Evolutionary conservation across 2,888 invertebrate species (phyloP), one percentile per base, ranked within the genome.

Genomic region (Eupithecia dodoneata): DNA sequence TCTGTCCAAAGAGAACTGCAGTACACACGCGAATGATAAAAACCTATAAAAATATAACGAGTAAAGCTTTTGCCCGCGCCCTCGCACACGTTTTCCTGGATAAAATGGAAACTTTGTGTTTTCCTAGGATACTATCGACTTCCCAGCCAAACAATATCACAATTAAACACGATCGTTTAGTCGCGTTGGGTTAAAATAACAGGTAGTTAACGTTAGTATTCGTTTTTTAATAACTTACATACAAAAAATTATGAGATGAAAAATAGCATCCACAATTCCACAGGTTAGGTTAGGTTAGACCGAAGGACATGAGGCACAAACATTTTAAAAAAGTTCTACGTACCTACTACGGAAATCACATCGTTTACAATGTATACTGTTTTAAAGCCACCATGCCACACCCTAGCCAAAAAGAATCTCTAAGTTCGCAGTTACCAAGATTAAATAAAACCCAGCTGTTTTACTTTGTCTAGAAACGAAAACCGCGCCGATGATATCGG

Each of bases 401-500:
- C 9, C 6, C 3, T n/a, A 59, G 18, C n/a, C 55, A n/a, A n/a
- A 55, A 4, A n/a, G 3, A n/a, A 55, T 55, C 6, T 4, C 15
- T n/a, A 55, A 0, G 3, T n/a, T 9, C 2, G 9, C 55, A 59
- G 55, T 59, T 9, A n/a, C 7, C n/a, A 18, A 18, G 0, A 18
- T 18, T 18, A 15, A 42, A 45, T 44, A 66, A 52, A 10, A 47
- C 42, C 59, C 67, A 74, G 76, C 74, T 74, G 71, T 72, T 49
- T 13, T 13, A 10, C 0, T 42, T 49, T 0, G 59, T 41, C 67
- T 55, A 44, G 18, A 12, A 63, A 45, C 42, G 7, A 63, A 45
- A 18, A 63, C 1, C 6, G 42, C 1, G 9, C 55, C 65, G 49
- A 77, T 74, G 72, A 15, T 74, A 77, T 77, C 73, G 47, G 47